Evolutionary conservation across 2,888 invertebrate species (phyloP).

Genomic region (Cephus runcator): DNA sequence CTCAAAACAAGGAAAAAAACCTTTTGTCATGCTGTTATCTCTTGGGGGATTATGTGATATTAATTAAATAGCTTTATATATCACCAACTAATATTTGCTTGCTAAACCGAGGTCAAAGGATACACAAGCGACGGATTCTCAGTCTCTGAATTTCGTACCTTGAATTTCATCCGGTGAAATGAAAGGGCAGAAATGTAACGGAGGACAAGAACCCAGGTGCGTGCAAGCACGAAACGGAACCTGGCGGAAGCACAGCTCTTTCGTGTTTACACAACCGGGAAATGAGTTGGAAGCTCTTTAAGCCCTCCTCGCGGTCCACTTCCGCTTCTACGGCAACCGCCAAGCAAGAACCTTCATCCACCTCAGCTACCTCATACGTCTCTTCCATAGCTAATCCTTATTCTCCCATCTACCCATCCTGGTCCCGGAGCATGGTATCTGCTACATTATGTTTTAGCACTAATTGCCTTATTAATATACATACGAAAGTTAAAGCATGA

Average conservation of each 20-base stretch:
- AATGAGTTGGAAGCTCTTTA: conserved; percentile 21
- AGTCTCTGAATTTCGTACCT: background rate
- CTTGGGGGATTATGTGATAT: background rate
- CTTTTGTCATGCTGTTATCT: background rate
- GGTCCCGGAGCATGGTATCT: conserved; percentile 5
- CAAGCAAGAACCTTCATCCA: background rate
- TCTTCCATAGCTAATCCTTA: conserved; percentile 10
- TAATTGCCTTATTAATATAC: conserved; percentile 59
- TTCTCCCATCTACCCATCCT: background rate
- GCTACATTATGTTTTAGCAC: conserved; percentile 47
- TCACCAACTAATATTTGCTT: background rate
- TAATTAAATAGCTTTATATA: background rate
- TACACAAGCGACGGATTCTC: background rate
- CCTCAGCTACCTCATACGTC: conserved; percentile 1
- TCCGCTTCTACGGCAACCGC: conserved; percentile 4
- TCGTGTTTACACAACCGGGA: conserved; percentile 19
- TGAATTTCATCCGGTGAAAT: background rate
- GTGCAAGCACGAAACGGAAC: conserved; percentile 11
- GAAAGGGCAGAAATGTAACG: background rate
- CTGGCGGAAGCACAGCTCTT: conserved; percentile 6
- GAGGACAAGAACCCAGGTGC: background rate
- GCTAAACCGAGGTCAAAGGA: background rate
- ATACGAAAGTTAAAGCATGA: conserved; percentile 35
- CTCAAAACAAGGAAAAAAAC: background rate
- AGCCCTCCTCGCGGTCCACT: conserved; percentile 2